A percentile compares a stretch with the other conserved stretches of the same genome.
Conservation (phyloP, 2,888 invertebrate genomes). For the Neoascia interrupta region DNA sequence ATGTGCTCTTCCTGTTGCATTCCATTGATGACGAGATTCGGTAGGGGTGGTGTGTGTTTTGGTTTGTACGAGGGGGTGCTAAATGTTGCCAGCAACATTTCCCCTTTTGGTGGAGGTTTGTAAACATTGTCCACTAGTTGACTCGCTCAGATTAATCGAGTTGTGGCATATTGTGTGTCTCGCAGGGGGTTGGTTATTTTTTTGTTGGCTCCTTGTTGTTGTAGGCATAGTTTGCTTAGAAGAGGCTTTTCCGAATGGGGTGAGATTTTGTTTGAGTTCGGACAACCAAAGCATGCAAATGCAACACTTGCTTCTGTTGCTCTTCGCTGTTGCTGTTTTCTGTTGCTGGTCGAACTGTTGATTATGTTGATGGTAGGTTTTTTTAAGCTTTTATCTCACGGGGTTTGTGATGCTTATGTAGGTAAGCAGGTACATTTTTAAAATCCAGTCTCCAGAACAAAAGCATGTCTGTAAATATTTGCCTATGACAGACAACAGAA, state of each 20-base stretch:
- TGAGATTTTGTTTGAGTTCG: conserved; percentile 34
- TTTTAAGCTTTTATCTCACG: neutral
- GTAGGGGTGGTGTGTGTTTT: neutral
- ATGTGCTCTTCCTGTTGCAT: conserved; percentile 68
- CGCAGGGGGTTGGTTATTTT: conserved; percentile 41
- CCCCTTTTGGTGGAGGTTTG: conserved; percentile 48
- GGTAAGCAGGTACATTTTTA: too few relatives aligned
- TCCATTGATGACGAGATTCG: conserved; percentile 49
- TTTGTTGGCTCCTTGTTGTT: neutral
- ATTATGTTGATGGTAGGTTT: conserved; percentile 31
- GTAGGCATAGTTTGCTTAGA: conserved; percentile 1
- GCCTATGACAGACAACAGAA: too few relatives aligned
- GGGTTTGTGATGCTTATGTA: too few relatives aligned
- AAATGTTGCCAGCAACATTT: conserved; percentile 65
- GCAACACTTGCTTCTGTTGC: conserved; percentile 49
- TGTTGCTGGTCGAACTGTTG: conserved; percentile 61
- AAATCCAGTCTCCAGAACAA: too few relatives aligned
- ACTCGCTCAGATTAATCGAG: conserved; percentile 62
- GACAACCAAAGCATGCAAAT: conserved; percentile 46
- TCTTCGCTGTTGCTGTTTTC: conserved; percentile 51
- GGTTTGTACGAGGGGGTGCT: neutral
- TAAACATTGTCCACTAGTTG: conserved; percentile 63
- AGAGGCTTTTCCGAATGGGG: conserved; percentile 22
- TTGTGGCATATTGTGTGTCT: conserved; percentile 47
- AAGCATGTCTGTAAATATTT: too few relatives aligned